A percentile compares a stretch with the other conserved stretches of the same genome.
Evolutionary conservation across 2,888 invertebrate genomes (phyloP).

Genomic region (Andrena fulva): DNA sequence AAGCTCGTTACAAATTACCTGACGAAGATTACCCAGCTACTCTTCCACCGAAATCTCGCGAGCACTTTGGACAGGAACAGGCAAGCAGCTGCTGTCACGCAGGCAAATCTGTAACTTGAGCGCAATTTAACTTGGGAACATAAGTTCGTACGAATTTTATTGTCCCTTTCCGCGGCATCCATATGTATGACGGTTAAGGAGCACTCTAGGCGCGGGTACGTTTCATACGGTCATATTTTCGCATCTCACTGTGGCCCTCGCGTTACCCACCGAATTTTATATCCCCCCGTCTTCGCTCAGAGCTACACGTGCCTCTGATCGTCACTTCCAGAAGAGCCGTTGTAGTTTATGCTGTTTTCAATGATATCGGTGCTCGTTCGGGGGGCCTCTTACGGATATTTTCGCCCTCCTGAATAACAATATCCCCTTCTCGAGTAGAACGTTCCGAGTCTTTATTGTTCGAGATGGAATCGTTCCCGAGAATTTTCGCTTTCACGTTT

Average conservation of each 20-base stretch:
- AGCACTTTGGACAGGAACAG: background rate
- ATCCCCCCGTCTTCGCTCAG: background rate
- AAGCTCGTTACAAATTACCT: background rate
- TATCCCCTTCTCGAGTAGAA: background rate
- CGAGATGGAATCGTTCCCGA: background rate
- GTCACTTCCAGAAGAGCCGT: conserved; percentile 24
- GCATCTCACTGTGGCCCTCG: conserved; percentile 7
- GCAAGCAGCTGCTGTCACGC: too few species aligned
- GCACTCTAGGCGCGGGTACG: background rate
- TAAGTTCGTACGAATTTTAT: too few species aligned
- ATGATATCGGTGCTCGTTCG: conserved; percentile 33
- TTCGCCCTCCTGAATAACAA: conserved; percentile 47
- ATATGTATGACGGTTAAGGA: conserved; percentile 2
- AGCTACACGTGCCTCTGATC: conserved; percentile 5
- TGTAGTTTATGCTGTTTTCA: conserved; percentile 45
- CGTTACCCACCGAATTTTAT: conserved; percentile 29
- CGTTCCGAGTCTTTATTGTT: conserved; percentile 10
- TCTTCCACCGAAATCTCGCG: background rate
- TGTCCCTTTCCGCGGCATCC: background rate
- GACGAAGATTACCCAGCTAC: background rate
- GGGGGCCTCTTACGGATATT: conserved; percentile 25
- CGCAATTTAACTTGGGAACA: too few species aligned
- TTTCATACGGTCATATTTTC: background rate
- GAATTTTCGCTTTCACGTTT: background rate
- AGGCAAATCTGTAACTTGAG: too few species aligned